Evolutionary conservation across 2,113 vertebrate species (phyloP).

Genomic region (Caracal caracal): DNA sequence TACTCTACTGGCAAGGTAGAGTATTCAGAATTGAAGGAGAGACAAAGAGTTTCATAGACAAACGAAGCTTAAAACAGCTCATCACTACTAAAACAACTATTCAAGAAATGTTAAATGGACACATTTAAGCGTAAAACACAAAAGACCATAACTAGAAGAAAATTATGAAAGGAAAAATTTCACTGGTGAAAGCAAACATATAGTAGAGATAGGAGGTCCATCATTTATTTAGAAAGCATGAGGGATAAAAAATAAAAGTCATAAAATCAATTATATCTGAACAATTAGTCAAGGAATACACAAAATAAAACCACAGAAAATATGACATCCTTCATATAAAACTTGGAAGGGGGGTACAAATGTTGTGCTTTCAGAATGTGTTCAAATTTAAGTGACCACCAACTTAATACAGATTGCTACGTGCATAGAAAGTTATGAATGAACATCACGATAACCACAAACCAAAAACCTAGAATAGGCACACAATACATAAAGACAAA

Average conservation of each 20-base stretch:
- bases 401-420: background rate
- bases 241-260: background rate
- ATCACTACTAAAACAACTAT: background rate
- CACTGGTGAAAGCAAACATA: background rate
- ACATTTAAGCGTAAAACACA: background rate
- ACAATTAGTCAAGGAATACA: background rate
- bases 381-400: background rate
- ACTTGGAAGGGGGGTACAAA: background rate
- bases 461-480: background rate
- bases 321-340: background rate
- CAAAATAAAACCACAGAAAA: background rate
- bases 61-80: background rate
- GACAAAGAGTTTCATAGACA: background rate
- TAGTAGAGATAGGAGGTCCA: background rate
- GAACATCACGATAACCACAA: background rate
- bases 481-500: background rate
- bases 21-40: background rate
- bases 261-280: background rate
- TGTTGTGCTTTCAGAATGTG: background rate
- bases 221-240: background rate
- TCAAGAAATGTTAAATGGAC: background rate
- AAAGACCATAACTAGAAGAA: background rate
- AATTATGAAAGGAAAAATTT: background rate
- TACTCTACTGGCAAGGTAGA: background rate
- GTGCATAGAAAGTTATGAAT: background rate